Evolutionary conservation across 2,113 vertebrate genomes (phyloP).

Genomic region (Cyanoramphus novaezelandiae): DNA sequence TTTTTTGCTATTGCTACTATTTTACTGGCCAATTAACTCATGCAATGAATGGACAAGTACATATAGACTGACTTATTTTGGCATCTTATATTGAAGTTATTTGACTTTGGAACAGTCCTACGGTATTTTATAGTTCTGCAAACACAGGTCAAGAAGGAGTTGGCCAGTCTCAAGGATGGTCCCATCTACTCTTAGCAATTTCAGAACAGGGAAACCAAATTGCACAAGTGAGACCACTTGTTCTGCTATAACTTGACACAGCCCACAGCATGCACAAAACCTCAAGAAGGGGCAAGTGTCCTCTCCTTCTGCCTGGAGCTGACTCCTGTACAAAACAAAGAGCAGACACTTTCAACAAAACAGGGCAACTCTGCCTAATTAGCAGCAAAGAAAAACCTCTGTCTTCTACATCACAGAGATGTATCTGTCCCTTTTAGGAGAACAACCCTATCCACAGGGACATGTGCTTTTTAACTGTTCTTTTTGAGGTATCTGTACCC

Average conservation of each 20-base stretch:
- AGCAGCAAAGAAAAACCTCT: not conserved
- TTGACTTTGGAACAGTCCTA: not conserved
- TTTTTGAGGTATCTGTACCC: not conserved
- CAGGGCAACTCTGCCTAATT: not conserved
- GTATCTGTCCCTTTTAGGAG: not conserved
- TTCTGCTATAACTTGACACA: not conserved
- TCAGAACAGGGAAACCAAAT: not conserved
- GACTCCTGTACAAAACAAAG: not conserved
- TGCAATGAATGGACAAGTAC: not conserved
- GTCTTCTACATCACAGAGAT: not conserved
- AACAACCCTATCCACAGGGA: not conserved
- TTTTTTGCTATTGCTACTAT: not conserved
- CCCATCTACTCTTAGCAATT: not conserved
- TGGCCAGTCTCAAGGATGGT: not conserved
- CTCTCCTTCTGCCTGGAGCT: not conserved
- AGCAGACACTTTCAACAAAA: not conserved
- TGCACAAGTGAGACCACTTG: not conserved
- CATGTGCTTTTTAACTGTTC: not conserved
- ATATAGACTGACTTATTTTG: not conserved
- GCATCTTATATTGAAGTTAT: not conserved
- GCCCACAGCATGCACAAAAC: not conserved
- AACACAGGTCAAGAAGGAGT: not conserved
- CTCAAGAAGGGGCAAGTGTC: not conserved
- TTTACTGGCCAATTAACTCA: not conserved
- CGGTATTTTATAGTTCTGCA: not conserved